phyloP scores from a whole-genome alignment of 2,888 invertebrate species.

The Syrista parreyssii region DNA sequence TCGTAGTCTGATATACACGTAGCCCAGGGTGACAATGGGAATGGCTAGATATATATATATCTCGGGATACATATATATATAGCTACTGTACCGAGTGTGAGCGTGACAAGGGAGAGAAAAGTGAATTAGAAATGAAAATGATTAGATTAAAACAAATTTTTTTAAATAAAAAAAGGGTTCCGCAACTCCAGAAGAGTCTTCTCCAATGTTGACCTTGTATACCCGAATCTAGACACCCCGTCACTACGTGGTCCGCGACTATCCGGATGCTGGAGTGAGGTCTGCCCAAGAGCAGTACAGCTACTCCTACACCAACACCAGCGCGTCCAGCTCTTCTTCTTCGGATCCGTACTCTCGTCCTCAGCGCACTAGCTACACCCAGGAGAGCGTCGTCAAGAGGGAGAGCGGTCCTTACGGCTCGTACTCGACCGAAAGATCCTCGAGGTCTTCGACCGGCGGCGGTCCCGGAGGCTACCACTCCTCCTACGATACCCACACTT shows the following conservation, averaged over 20 bases:
- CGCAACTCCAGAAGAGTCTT: slow-evolving; percentile 26
- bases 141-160: background rate
- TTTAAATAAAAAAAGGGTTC: background rate
- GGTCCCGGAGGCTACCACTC: slow-evolving; percentile 83
- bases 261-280: slow-evolving; percentile 69
- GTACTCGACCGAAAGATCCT: slow-evolving; percentile 79
- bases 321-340: slow-evolving; percentile 68
- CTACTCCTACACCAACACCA: slow-evolving; percentile 80
- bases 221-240: slow-evolving; percentile 79
- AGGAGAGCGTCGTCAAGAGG: slow-evolving; percentile 77
- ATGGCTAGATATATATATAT: slow-evolving; percentile 4
- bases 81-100: background rate
- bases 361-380: slow-evolving; percentile 75
- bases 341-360: slow-evolving; percentile 73
- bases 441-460: slow-evolving; percentile 74
- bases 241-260: slow-evolving; percentile 87
- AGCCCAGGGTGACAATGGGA: background rate
- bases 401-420: slow-evolving; percentile 78
- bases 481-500: slow-evolving; percentile 82
- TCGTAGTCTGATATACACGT: background rate
- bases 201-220: slow-evolving; percentile 52
- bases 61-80: slow-evolving; percentile 6
- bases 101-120: background rate
- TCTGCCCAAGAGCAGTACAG: slow-evolving; percentile 85
- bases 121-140: background rate